Conservation (phyloP, 2,797 vertebrate genomes). For the Yasuhikotakia modesta region DNA sequence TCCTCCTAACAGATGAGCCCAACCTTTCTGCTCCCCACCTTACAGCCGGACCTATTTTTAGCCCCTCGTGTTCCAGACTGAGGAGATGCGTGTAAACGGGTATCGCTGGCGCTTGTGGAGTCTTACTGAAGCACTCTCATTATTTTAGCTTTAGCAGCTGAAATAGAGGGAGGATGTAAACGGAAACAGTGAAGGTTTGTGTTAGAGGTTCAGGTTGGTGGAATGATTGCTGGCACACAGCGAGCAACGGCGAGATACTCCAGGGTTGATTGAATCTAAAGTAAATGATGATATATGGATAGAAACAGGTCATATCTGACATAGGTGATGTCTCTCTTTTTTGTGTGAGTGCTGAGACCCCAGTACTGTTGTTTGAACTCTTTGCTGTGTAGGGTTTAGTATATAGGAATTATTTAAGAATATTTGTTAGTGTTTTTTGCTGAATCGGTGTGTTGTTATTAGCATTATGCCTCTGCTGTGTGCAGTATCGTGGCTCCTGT, state of each 20-base stretch:
- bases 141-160: neutral
- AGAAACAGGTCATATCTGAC: neutral
- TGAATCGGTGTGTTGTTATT: neutral
- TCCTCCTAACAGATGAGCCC: constrained; percentile 57
- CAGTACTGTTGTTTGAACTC: no score
- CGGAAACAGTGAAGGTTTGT: no score
- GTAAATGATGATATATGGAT: neutral
- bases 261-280: neutral
- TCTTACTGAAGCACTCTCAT: neutral
- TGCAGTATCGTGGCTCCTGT: neutral
- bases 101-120: constrained; percentile 67
- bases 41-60: constrained; percentile 76
- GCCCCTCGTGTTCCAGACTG: constrained; percentile 72
- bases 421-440: neutral
- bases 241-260: neutral
- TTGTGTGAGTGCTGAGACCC: neutral
- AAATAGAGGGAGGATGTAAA: no score
- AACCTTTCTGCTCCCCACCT: constrained; percentile 61
- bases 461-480: neutral
- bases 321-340: neutral
- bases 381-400: no score
- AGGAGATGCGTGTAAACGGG: constrained; percentile 72
- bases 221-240: neutral
- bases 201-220: neutral
- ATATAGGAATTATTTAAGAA: neutral